Evolutionary conservation across 2,888 invertebrate genomes (phyloP), one percentile per base, ranked within the genome.

Genomic region (Blastobasis adustella): DNA sequence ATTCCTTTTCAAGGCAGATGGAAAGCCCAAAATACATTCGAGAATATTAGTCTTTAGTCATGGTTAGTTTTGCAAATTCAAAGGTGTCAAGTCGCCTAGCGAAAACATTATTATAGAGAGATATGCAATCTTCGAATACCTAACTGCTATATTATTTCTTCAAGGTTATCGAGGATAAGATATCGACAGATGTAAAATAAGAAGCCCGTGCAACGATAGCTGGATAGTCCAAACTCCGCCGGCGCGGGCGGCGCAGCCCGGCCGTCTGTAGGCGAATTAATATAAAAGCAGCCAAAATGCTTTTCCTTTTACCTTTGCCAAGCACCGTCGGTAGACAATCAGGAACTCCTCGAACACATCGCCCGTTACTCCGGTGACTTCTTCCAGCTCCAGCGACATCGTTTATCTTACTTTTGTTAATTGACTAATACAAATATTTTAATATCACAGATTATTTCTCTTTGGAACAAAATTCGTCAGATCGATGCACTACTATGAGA

Each of bases 311-410:
- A 93, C 93, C 93, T 91, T 91, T 82, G 90, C 89, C 80, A 93
- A 89, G 70, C 93, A 89, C 66, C 93, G 91, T 61, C 92, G 92
- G 73, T 93, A 92, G 70, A 93, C 89, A 66, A 91, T 79, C 68
- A 93, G 89, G 80, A 94, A 93, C 79, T 94, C 94, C 74, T 93
- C 93, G 79, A 94, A 90, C 66, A 93, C 91, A 80, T 93, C 93
- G 63, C 93, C 93, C 62, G 92, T 89, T 71, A 89, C 77, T 63
- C 90, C 87, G 65, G 89, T 79, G 38, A 91, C 76, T 62, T 92
- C 90, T 75, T 91, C 93, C 73, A 92, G 89, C 71, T 93, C 93
- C 72, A 92, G 78, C 71, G 90, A 90, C 91, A 94, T 92, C 23
- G 23, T 73, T 83, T 90, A 59, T 75, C 57, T 67, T 66, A 52